Percentiles rank a stretch among this genome's conserved stretches.
These are phyloP conservation scores for Heliconius ethilla DNA, from an alignment of 2,888 invertebrate genomes.

Conservation along the genomic window DNA sequence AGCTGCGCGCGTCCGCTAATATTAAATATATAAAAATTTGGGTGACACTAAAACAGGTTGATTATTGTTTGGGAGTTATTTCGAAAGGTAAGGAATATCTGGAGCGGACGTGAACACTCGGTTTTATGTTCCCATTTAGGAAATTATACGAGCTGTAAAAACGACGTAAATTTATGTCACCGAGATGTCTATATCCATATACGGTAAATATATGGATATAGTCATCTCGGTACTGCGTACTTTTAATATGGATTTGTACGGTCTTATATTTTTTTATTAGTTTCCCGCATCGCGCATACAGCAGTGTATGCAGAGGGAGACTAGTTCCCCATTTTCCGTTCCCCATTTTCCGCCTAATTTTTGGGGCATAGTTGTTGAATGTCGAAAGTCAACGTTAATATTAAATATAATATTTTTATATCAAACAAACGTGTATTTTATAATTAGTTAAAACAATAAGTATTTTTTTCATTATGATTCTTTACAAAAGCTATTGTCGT, in stretches of 20 bases:
- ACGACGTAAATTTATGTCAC: constrained; percentile 31
- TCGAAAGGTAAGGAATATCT: constrained; percentile 22
- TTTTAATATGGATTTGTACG: not conserved
- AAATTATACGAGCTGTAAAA: constrained; percentile 40
- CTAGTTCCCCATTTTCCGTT: too few species aligned
- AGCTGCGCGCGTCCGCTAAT: too few species aligned
- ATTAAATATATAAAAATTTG: not conserved
- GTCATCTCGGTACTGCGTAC: not conserved
- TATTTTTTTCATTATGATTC: not conserved
- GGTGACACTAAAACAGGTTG: not conserved
- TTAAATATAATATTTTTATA: not conserved
- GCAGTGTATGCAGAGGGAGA: too few species aligned
- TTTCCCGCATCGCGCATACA: not conserved
- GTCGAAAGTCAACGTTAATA: too few species aligned
- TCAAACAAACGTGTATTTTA: not conserved
- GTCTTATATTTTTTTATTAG: not conserved
- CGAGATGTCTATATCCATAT: constrained; percentile 20
- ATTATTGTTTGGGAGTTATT: constrained; percentile 7
- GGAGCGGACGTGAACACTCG: constrained; percentile 28
- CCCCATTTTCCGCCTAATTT: too few species aligned
- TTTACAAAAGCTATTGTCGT: not conserved
- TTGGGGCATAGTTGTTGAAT: too few species aligned
- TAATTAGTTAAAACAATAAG: not conserved
- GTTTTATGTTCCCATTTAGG: constrained; percentile 35
- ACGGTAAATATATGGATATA: not conserved